Evolutionary conservation across 2,113 vertebrate species (phyloP).

Genomic region (Larimichthys polyactis): DNA sequence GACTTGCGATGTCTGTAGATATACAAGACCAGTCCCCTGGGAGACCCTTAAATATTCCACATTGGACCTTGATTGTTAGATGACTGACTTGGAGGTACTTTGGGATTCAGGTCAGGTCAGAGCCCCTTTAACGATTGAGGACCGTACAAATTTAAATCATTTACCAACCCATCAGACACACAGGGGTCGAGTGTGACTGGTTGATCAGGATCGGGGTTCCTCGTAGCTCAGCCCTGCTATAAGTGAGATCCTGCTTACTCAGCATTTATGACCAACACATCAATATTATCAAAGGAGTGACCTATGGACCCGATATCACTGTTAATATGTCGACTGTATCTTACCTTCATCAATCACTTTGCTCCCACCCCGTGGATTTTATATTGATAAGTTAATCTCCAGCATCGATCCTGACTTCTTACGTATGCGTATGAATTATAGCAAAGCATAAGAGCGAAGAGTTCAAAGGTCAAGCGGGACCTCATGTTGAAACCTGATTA

Average conservation of each 20-base stretch:
- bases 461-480: slow-evolving; percentile 44
- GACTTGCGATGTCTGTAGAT: too few species aligned
- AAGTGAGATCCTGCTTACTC: not conserved
- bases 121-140: too few species aligned
- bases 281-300: slow-evolving; percentile 45
- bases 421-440: slow-evolving; percentile 46
- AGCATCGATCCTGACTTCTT: slow-evolving; percentile 46
- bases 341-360: slow-evolving; percentile 56
- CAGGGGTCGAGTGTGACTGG: too few species aligned
- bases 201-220: slow-evolving; percentile 3
- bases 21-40: too few species aligned
- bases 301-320: slow-evolving; percentile 8
- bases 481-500: slow-evolving; percentile 12
- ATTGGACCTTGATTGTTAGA: too few species aligned
- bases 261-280: slow-evolving; percentile 43
- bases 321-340: slow-evolving; percentile 30
- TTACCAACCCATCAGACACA: too few species aligned
- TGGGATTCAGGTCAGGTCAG: not conserved
- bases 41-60: too few species aligned
- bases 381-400: slow-evolving; percentile 57
- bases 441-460: slow-evolving; percentile 7
- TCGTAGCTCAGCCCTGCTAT: not conserved
- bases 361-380: slow-evolving; percentile 14
- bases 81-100: not conserved
- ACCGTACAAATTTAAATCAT: too few species aligned